These are phyloP conservation scores for Mirza zaza DNA, from an alignment of 2,113 vertebrate species.

Conservation along the genomic window DNA sequence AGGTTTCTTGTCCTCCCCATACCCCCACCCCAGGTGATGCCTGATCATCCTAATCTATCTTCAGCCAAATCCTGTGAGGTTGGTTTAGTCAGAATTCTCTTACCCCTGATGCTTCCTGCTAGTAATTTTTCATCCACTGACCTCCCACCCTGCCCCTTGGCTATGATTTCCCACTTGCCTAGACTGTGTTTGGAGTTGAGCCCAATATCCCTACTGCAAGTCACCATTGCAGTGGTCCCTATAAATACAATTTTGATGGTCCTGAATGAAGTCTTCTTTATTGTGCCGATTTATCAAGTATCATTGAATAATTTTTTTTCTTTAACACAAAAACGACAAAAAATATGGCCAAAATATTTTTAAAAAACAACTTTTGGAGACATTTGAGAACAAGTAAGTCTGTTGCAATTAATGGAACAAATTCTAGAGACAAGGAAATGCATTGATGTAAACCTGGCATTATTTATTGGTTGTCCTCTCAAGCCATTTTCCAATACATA, in stretches of 20 bases:
- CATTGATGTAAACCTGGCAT: not conserved
- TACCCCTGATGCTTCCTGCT: not conserved
- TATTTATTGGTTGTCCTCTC: not conserved
- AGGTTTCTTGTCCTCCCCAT: not conserved
- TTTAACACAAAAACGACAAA: not conserved
- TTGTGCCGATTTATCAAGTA: not conserved
- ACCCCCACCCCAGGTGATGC: not conserved
- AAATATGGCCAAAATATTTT: not conserved
- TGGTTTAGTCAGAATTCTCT: not conserved
- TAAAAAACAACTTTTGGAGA: not conserved
- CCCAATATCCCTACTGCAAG: not conserved
- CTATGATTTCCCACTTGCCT: not conserved
- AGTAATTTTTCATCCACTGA: not conserved
- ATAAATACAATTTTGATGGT: too few relatives aligned
- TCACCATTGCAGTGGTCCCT: not conserved
- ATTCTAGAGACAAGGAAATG: not conserved
- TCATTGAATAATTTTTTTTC: not conserved
- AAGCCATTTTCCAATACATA: not conserved
- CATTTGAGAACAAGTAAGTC: not conserved
- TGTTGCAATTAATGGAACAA: not conserved
- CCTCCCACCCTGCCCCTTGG: not conserved
- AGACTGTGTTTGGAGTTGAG: not conserved
- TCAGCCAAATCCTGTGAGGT: not conserved
- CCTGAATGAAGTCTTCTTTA: not conserved
- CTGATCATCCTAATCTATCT: not conserved